phyloP scores from a whole-genome alignment of 2,113 vertebrate genomes.

The Lutjanus erythropterus region DNA sequence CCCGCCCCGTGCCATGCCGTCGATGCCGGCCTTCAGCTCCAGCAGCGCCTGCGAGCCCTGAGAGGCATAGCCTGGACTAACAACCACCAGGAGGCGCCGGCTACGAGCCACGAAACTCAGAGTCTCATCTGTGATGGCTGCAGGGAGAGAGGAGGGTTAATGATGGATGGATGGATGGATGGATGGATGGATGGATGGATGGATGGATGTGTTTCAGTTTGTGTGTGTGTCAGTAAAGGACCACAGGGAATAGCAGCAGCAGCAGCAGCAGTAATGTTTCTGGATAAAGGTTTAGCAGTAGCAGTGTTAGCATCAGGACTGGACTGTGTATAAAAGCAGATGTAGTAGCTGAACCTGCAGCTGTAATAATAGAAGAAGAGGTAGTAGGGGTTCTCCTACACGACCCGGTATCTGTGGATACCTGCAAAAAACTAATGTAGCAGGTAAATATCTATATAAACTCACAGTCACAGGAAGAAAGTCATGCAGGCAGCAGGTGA shows the following conservation, averaged over 20 bases:
- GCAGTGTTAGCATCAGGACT: neutral
- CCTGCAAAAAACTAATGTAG: too few species aligned
- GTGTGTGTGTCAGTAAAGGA: neutral
- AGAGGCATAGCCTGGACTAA: conserved; percentile 92
- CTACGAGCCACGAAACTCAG: conserved; percentile 96
- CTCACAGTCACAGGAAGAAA: too few species aligned
- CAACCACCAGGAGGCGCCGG: conserved; percentile 92
- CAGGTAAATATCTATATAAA: too few species aligned
- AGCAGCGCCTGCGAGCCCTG: conserved; percentile 95
- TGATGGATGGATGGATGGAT: conserved; percentile 1
- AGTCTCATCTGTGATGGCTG: conserved; percentile 98
- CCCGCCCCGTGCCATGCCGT: conserved; percentile 90
- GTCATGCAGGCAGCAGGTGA: too few species aligned
- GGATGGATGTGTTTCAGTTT: neutral
- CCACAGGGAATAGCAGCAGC: too few species aligned
- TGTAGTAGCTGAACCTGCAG: too few species aligned
- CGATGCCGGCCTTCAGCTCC: conserved; percentile 95
- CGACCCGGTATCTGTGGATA: too few species aligned
- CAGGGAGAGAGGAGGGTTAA: conserved; percentile 72
- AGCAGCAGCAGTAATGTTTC: too few species aligned
- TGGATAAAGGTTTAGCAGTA: too few species aligned
- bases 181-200: conserved; percentile 18
- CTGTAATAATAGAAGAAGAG: neutral
- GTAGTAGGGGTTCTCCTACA: too few species aligned
- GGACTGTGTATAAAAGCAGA: neutral